phyloP scores from a whole-genome alignment of 2,888 invertebrate genomes.

The Anarsia innoxiella region DNA sequence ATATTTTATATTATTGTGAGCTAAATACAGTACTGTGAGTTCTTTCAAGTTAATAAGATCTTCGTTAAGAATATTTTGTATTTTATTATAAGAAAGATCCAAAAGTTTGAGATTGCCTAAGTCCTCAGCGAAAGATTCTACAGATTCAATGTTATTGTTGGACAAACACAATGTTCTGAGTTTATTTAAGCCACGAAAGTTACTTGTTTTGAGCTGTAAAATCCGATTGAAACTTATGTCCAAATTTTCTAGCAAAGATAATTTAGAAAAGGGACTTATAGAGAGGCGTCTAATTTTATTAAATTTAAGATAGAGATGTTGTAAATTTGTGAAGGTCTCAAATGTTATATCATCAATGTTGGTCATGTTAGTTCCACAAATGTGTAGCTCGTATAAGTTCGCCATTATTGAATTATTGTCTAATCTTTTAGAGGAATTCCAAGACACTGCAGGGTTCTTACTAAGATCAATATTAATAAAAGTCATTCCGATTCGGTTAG shows the following conservation, averaged over 20 bases:
- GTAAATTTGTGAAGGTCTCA: constrained; percentile 83
- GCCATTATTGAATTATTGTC: constrained; percentile 53
- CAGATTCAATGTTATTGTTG: constrained; percentile 86
- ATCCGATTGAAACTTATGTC: constrained; percentile 89
- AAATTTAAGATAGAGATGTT: constrained; percentile 84
- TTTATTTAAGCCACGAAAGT: constrained; percentile 84
- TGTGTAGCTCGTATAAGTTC: constrained; percentile 61
- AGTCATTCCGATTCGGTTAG: constrained; percentile 40
- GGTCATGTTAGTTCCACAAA: constrained; percentile 57
- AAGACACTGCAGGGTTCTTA: constrained; percentile 54
- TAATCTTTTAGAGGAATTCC: constrained; percentile 40
- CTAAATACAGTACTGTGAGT: constrained; percentile 85
- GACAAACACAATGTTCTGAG: constrained; percentile 88
- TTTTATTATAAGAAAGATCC: constrained; percentile 88
- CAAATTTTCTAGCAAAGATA: constrained; percentile 83
- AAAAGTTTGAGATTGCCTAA: constrained; percentile 84
- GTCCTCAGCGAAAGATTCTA: constrained; percentile 87
- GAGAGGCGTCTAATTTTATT: constrained; percentile 87
- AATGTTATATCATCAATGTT: constrained; percentile 80
- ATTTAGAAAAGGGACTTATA: constrained; percentile 86
- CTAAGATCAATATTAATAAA: constrained; percentile 61
- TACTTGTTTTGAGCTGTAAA: constrained; percentile 87
- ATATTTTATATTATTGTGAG: constrained; percentile 87
- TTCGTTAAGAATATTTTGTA: constrained; percentile 84
- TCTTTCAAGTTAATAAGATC: constrained; percentile 86